Evolutionary conservation across 2,888 invertebrate species (phyloP).

Genomic region (Antheraea assamensis): DNA sequence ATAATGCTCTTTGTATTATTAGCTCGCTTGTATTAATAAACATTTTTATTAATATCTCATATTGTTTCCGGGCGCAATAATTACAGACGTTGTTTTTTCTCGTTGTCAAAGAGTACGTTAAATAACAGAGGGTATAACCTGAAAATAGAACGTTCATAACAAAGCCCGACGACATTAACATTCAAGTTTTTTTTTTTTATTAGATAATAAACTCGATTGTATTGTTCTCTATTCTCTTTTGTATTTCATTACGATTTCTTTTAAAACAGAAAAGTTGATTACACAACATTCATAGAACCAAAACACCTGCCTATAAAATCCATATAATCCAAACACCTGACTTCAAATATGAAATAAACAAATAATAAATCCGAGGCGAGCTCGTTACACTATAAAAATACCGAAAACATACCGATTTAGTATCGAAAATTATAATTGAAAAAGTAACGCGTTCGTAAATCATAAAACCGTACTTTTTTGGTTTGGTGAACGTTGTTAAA

Average conservation of each 20-base stretch:
- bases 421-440: slow-evolving; percentile 2
- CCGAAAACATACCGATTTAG: slow-evolving; percentile 37
- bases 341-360: slow-evolving; percentile 26
- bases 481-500: slow-evolving; percentile 64
- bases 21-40: background rate
- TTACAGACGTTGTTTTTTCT: background rate
- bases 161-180: slow-evolving; percentile 12
- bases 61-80: background rate
- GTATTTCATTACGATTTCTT: slow-evolving; percentile 16
- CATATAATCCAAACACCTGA: slow-evolving; percentile 28
- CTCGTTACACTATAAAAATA: slow-evolving; percentile 30
- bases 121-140: slow-evolving; percentile 6
- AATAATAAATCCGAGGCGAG: background rate
- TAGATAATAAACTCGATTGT: slow-evolving; percentile 21
- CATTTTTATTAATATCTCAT: background rate
- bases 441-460: slow-evolving; percentile 54
- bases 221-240: slow-evolving; percentile 22
- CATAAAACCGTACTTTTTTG: slow-evolving; percentile 63
- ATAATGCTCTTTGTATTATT: slow-evolving; percentile 1
- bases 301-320: slow-evolving; percentile 11
- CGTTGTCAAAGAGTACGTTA: slow-evolving; percentile 12
- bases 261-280: slow-evolving; percentile 6
- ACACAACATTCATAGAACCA: slow-evolving; percentile 5
- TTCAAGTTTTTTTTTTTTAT: slow-evolving; percentile 19
- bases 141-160: slow-evolving; percentile 10